Conservation (phyloP, 2,888 invertebrate genomes). For the Aporophyla lueneburgensis region DNA sequence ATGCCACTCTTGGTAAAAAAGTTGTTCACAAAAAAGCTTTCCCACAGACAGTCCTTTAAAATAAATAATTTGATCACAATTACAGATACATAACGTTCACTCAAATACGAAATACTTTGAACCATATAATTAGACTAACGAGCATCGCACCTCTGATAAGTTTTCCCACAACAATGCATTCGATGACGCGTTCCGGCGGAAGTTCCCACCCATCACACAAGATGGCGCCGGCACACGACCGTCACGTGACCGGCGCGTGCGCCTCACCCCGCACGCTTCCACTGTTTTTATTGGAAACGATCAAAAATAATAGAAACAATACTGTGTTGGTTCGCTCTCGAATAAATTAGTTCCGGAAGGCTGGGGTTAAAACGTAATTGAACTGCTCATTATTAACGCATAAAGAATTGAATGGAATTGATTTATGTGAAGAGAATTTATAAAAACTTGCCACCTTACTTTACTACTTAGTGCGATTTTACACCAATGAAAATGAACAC, state of each 20-base stretch:
- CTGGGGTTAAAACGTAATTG: constrained; percentile 89
- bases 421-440: constrained; percentile 23
- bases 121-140: constrained; percentile 64
- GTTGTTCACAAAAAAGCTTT: background rate
- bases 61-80: constrained; percentile 40
- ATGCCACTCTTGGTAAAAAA: background rate
- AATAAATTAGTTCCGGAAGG: constrained; percentile 86
- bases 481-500: no score
- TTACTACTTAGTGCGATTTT: background rate
- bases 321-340: constrained; percentile 83
- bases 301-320: constrained; percentile 87
- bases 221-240: constrained; percentile 83
- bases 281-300: constrained; percentile 88
- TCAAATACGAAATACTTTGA: constrained; percentile 52
- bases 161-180: constrained; percentile 82
- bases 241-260: constrained; percentile 78
- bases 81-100: constrained; percentile 35
- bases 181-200: constrained; percentile 82
- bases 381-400: constrained; percentile 86
- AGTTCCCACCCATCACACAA: constrained; percentile 88
- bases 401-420: constrained; percentile 61
- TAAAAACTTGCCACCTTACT: background rate
- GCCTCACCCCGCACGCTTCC: constrained; percentile 80
- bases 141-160: constrained; percentile 74
- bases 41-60: constrained; percentile 28